A percentile compares a stretch with the other conserved stretches of the same genome.
phyloP scores from a whole-genome alignment of 2,888 invertebrate genomes.

The Plebejus melissa region DNA sequence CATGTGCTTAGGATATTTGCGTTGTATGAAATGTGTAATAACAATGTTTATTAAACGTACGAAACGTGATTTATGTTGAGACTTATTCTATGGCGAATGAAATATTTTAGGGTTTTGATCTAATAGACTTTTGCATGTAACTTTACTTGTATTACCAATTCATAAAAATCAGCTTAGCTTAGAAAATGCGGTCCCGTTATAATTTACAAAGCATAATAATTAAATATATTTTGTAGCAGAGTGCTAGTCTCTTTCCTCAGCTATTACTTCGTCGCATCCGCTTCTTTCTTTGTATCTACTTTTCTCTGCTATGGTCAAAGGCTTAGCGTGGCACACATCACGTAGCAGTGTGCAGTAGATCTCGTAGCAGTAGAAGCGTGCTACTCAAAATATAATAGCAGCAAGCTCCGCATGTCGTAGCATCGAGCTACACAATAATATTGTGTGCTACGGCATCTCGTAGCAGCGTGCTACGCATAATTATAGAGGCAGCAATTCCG shows the following conservation, averaged over 20 bases:
- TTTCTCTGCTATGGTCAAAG: too few species aligned
- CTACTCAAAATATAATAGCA: too few species aligned
- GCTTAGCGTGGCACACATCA: too few species aligned
- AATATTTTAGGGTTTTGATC: background rate
- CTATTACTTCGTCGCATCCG: too few species aligned
- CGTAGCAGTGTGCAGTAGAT: too few species aligned
- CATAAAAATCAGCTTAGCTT: background rate
- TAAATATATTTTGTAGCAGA: too few species aligned
- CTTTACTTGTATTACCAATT: background rate
- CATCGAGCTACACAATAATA: background rate
- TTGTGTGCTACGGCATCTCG: background rate
- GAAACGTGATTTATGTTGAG: conserved; percentile 39
- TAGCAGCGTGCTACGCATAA: background rate
- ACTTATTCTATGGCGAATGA: conserved; percentile 25
- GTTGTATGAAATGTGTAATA: conserved; percentile 42
- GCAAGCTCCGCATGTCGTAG: background rate
- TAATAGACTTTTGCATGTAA: background rate
- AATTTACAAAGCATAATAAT: too few species aligned
- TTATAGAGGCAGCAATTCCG: too few species aligned
- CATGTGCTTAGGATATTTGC: conserved; percentile 35
- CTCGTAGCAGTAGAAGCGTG: too few species aligned
- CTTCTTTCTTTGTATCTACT: too few species aligned
- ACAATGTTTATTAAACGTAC: conserved; percentile 39
- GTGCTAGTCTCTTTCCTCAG: too few species aligned
- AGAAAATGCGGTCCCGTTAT: too few species aligned